Evolutionary conservation across 1,140 invertebrate genomes (phyloP).

Genomic region (Wiebesia pumilae): DNA sequence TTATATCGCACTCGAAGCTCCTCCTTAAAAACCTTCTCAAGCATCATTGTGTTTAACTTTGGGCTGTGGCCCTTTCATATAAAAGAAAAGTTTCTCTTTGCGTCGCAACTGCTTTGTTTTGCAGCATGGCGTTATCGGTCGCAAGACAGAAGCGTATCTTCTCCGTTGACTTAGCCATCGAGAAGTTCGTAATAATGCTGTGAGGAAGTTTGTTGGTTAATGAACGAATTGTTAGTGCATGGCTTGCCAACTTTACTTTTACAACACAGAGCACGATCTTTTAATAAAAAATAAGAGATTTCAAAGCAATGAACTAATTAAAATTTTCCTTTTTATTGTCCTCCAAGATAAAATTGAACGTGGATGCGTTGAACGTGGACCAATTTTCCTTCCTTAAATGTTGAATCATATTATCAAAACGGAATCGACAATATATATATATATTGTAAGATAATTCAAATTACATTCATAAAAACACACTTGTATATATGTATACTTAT

Average conservation of each 20-base stretch:
- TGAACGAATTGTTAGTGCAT: not conserved
- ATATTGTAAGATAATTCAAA: no score
- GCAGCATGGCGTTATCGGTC: not conserved
- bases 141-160: constrained; percentile 19
- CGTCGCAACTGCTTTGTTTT: constrained; percentile 25
- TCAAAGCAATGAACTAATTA: constrained; percentile 29
- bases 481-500: no score
- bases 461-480: no score
- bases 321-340: constrained; percentile 41
- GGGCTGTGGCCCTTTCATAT: not conserved
- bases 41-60: constrained; percentile 25
- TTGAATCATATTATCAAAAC: no score
- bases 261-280: constrained; percentile 20
- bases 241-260: constrained; percentile 8
- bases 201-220: constrained; percentile 35
- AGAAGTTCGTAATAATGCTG: constrained; percentile 43
- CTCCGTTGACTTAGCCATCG: no score
- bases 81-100: constrained; percentile 39
- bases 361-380: no score
- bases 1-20: constrained; percentile 15
- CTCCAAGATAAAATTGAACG: not conserved
- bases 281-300: not conserved
- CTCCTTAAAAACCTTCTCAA: constrained; percentile 15
- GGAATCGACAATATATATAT: no score
- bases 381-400: no score